These are phyloP conservation scores for Holotrichia oblita DNA, from an alignment of 1,140 invertebrate genomes.

Conservation along the genomic window DNA sequence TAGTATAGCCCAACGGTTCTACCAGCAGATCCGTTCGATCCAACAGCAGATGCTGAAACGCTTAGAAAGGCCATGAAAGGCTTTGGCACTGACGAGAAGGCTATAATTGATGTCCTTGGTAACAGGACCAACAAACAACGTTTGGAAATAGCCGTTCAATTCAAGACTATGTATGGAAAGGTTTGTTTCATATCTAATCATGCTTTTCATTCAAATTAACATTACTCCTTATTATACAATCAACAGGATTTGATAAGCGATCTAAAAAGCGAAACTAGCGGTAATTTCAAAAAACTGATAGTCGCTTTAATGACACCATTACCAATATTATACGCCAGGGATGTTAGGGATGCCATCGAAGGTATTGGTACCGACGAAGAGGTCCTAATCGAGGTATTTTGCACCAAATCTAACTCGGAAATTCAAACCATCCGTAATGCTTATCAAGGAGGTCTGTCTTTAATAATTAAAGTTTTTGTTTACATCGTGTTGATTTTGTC, in stretches of 20 bases:
- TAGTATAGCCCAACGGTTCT: constrained; percentile 74
- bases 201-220: not conserved
- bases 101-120: constrained; percentile 80
- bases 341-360: constrained; percentile 82
- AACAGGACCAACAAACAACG: constrained; percentile 77
- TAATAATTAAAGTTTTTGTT: not conserved
- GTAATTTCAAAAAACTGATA: constrained; percentile 89
- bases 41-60: constrained; percentile 76
- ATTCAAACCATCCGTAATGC: constrained; percentile 82
- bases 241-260: constrained; percentile 88
- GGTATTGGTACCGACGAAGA: constrained; percentile 71
- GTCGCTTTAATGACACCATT: constrained; percentile 86
- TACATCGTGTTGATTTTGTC: not conserved
- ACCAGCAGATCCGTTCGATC: constrained; percentile 73
- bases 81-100: constrained; percentile 82
- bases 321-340: constrained; percentile 83
- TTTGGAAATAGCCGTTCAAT: constrained; percentile 76
- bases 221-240: not conserved
- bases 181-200: constrained; percentile 56
- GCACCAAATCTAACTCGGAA: constrained; percentile 82
- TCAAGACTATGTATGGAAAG: constrained; percentile 87
- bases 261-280: constrained; percentile 88
- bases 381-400: constrained; percentile 82
- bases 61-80: constrained; percentile 86
- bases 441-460: constrained; percentile 67